These are phyloP conservation scores for Magallana gigas DNA, from an alignment of 1,140 invertebrate species.

Conservation along the genomic window DNA sequence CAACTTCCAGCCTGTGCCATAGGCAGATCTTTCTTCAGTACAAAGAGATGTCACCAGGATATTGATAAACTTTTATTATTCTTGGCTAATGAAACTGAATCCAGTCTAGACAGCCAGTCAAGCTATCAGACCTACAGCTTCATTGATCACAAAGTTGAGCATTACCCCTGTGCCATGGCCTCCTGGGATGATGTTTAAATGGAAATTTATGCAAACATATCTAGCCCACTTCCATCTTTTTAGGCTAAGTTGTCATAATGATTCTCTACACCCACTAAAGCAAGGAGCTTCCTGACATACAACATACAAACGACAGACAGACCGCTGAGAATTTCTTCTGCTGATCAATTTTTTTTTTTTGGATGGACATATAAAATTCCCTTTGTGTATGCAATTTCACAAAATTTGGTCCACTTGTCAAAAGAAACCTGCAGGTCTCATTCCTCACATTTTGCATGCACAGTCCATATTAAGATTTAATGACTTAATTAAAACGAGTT, in stretches of 20 bases:
- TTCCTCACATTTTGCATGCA: too few species aligned
- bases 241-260: background rate
- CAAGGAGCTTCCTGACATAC: background rate
- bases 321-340: background rate
- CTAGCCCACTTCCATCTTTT: conserved; percentile 1
- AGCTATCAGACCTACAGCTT: conserved; percentile 14
- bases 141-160: conserved; percentile 10
- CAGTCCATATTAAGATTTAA: too few species aligned
- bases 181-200: background rate
- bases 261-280: background rate
- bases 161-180: background rate
- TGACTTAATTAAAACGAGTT: too few species aligned
- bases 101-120: conserved; percentile 17
- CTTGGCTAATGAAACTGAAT: conserved; percentile 26
- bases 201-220: conserved; percentile 36
- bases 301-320: background rate
- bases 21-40: background rate
- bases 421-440: too few species aligned
- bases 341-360: background rate
- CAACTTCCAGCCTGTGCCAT: too few species aligned
- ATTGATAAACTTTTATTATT: conserved; percentile 23
- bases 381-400: too few species aligned
- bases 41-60: conserved; percentile 14
- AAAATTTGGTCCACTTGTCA: too few species aligned
- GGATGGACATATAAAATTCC: too few species aligned